A percentile compares a stretch with the other conserved stretches of the same genome.
These are phyloP conservation scores for Eudorcas thomsonii DNA, from an alignment of 2,113 vertebrate species.

Conservation along the genomic window DNA sequence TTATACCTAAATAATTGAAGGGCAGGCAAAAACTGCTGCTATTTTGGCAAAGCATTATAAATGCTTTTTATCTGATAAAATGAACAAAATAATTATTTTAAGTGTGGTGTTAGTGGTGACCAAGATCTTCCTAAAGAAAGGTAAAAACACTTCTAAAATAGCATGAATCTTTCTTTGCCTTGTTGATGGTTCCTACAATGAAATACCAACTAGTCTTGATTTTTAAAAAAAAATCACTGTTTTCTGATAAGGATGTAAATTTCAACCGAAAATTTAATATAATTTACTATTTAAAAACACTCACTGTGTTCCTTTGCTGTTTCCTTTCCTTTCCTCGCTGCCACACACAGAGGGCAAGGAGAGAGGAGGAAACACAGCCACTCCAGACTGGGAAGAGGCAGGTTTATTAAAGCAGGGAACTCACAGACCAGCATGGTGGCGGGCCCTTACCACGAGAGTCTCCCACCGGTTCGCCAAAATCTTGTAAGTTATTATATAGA, in stretches of 20 bases:
- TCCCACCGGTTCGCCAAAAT: background rate
- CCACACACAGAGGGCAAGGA: background rate
- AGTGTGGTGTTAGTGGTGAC: background rate
- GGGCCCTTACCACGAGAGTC: fast-evolving
- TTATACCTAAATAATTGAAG: background rate
- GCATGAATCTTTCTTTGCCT: background rate
- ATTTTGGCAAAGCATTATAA: background rate
- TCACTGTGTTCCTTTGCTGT: background rate
- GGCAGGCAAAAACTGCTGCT: background rate
- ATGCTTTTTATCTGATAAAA: background rate
- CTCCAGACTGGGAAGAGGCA: background rate
- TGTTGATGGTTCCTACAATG: background rate
- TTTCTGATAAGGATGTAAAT: background rate
- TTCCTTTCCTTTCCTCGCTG: too few relatives aligned
- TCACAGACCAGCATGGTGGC: background rate
- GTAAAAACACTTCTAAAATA: background rate
- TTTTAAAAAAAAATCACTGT: background rate
- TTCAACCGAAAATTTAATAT: background rate
- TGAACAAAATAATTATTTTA: background rate
- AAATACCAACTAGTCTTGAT: background rate
- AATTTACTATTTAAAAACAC: background rate
- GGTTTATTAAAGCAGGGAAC: background rate
- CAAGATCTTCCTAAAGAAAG: background rate
- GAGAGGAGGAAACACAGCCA: too few relatives aligned
- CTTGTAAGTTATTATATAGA: background rate